Evolutionary conservation across 2,113 vertebrate species (phyloP).

Genomic region (Oryzias curvinotus): DNA sequence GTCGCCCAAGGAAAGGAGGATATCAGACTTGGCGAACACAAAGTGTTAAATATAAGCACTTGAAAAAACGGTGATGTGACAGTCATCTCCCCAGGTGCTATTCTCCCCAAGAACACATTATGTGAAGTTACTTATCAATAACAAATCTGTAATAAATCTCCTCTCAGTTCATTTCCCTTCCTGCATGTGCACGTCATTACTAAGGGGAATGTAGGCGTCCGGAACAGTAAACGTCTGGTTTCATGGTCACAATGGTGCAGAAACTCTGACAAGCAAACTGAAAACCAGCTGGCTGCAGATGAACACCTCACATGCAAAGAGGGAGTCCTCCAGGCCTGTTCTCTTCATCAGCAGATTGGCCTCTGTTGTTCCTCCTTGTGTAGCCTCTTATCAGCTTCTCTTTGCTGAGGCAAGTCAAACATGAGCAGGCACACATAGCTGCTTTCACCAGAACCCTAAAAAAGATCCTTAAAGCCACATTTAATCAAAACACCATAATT

Average conservation of each 20-base stretch:
- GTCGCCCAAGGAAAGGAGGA: conserved; percentile 7
- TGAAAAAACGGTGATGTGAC: conserved; percentile 27
- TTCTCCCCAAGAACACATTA: conserved; percentile 26
- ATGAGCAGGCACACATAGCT: conserved; percentile 11
- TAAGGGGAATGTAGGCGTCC: conserved; percentile 1
- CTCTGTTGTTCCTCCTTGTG: conserved; percentile 41
- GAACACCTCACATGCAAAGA: conserved; percentile 53
- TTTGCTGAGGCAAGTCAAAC: conserved; percentile 23
- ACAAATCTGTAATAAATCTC: conserved; percentile 21
- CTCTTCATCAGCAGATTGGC: conserved; percentile 40
- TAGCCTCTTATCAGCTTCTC: conserved; percentile 52
- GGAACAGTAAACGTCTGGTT: conserved; percentile 12
- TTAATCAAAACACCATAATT: conserved; percentile 10
- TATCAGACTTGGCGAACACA: conserved; percentile 10
- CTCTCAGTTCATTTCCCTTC: conserved; percentile 6
- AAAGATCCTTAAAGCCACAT: not conserved
- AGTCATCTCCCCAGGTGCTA: conserved; percentile 23
- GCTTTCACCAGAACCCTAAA: conserved; percentile 8
- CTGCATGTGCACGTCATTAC: conserved; percentile 14
- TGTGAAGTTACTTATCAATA: conserved; percentile 39
- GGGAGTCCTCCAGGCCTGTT: conserved; percentile 36
- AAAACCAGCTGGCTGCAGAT: conserved; percentile 46
- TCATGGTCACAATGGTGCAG: conserved; percentile 4
- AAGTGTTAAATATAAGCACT: conserved; percentile 33
- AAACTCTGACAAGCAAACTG: conserved; percentile 14